Base-by-base conservation (phyloP, 2,888 invertebrate genomes). In the Stenichneumon culpator region DNA sequence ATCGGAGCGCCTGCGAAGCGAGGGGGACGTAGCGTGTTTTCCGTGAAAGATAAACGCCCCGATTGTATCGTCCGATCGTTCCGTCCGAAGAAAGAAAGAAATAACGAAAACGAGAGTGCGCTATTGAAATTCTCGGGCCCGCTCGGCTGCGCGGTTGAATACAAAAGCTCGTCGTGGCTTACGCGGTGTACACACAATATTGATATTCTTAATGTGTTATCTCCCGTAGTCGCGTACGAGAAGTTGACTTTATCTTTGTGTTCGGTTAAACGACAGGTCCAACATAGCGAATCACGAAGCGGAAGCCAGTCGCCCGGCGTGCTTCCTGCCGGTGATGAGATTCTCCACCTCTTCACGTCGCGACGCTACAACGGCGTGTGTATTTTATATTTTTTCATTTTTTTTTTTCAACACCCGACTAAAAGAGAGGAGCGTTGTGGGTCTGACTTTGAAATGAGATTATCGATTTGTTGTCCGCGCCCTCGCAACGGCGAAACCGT, bases 281-380 rank as follows among this genome's bases (percentile, higher is more conserved):
- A 72, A 83, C 83, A 82, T 79, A 79, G 82, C 67, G 77, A 86
- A 86, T 84, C 85, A 72, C 75, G 54, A 75, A 86, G 72, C 85
- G 87, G 87, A 86, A 87, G 82, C 85, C 50, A 54, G 68, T 36
- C 75, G 86, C 36, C 73, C 65, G 70, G 82, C 85, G 84, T 82
- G 81, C 85, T 87, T 87, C 87, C 87, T 82, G 86, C 65, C 77
- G 22, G 44, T 47, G 50, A 19, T 69, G 57, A 80, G 63, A 70
- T 77, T 79, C 68, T 44, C 69, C 36, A 39, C 65, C 7, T 39
- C 39, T 6, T 39, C 19, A 3, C 39, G 65, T 67, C 65, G 36
- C 36, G n/a, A 11, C 65, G 14, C 16, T 60, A 32, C 60, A 32
- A 5, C 11, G 3, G 44, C 22, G 57, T 57, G 19, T 4, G 25